Conservation (phyloP, 2,888 invertebrate genomes). For the Agrotis exclamationis region DNA sequence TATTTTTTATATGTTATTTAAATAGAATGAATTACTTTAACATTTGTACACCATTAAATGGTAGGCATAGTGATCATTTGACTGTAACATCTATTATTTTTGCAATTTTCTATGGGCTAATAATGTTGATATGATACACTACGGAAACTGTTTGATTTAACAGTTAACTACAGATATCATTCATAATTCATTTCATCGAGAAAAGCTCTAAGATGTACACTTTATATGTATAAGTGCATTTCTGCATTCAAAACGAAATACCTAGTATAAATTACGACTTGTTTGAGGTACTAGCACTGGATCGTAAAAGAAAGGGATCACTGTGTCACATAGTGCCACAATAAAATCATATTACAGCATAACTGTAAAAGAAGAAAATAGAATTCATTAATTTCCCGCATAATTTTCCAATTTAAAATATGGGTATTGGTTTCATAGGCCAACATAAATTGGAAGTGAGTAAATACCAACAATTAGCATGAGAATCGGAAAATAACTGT, state of each 20-base stretch:
- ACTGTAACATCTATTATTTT: too few relatives aligned
- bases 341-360: slow-evolving; percentile 51
- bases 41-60: too few relatives aligned
- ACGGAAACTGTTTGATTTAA: not conserved
- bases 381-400: slow-evolving; percentile 53
- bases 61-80: too few relatives aligned
- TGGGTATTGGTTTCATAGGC: slow-evolving; percentile 65
- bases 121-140: not conserved
- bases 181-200: slow-evolving; percentile 1
- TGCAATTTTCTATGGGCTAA: not conserved
- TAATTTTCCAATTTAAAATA: slow-evolving; percentile 67
- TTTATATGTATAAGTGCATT: not conserved
- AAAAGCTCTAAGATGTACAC: slow-evolving; percentile 7
- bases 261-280: too few relatives aligned
- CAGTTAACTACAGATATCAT: not conserved
- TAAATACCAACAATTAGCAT: slow-evolving; percentile 76
- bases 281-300: slow-evolving; percentile 35
- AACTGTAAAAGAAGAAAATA: slow-evolving; percentile 62
- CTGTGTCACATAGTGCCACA: slow-evolving; percentile 54
- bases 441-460: slow-evolving; percentile 61
- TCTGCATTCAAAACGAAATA: slow-evolving; percentile 3
- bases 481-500: slow-evolving; percentile 77
- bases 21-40: too few relatives aligned
- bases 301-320: slow-evolving; percentile 58
- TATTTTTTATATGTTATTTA: too few relatives aligned